Evolutionary conservation across 2,888 invertebrate species (phyloP), one percentile per base, ranked within the genome.

Genomic region (Halictus quadricinctus): DNA sequence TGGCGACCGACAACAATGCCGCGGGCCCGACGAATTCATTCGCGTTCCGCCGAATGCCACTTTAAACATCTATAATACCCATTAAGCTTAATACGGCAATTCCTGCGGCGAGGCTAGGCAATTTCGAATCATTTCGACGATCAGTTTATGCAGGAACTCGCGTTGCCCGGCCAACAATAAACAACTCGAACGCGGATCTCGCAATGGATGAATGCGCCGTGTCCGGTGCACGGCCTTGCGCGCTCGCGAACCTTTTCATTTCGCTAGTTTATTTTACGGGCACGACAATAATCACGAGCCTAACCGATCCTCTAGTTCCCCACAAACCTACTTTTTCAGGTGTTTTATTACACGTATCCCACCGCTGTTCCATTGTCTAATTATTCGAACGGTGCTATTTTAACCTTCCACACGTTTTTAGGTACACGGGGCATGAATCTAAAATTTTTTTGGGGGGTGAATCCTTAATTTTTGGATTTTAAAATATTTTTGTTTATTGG

Each of bases 181-280:
- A 81, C 88, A 84, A 85, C 70, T 81, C 80, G 74, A 78, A 69
- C 25, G 15, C 78, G 74, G 78, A 74, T 76, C 72, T 79, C 89
- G 88, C 89, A 87, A 66, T 88, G 90, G 88, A 90, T 91, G 91
- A 89, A 90, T 86, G 90, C 90, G 60, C 81, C 87, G 88, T 90
- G 90, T 91, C 91, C 92, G 91, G 92, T 93, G 72, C 48, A 54
- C 36, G 93, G 91, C 92, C 93, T 92, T 92, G 93, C 87, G 81
- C 88, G 87, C 88, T 88, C 87, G 85, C 87, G 80, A 86, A 86
- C 79, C 80, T 79, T 69, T 69, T 85, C 73, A 83, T 84, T 88
- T 89, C 90, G 77, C 86, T 81, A 83, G 87, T 54, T 54, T 54
- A 86, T 88, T 89, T 79, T 81, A 12, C 76, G 29, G 29, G 29